phyloP scores from a whole-genome alignment of 2,113 vertebrate genomes.

The Theristicus caerulescens region DNA sequence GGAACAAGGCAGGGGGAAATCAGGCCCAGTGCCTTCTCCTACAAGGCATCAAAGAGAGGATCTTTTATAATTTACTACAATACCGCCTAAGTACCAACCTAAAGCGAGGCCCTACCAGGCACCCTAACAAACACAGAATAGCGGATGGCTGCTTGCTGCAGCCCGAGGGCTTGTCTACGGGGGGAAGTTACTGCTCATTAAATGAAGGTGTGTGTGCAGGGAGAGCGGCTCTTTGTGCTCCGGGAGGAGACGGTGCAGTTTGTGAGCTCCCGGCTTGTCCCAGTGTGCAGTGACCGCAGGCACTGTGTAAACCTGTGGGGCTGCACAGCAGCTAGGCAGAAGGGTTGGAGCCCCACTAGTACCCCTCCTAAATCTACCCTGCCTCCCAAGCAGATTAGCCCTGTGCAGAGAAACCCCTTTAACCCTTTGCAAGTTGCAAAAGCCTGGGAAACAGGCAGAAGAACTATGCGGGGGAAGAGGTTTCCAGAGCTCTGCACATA shows the following conservation, averaged over 20 bases:
- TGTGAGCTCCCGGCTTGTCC: neutral
- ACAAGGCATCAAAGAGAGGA: conserved; percentile 30
- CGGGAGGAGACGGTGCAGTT: fast-evolving
- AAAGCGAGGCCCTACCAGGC: conserved; percentile 8
- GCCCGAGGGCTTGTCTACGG: neutral
- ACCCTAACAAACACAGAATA: neutral
- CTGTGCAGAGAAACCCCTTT: neutral
- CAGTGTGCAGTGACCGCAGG: neutral
- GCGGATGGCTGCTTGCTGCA: neutral
- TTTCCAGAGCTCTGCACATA: neutral
- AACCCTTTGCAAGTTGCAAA: neutral
- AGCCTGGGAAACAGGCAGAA: neutral
- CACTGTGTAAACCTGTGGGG: neutral
- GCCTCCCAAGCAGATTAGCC: neutral
- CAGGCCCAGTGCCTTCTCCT: neutral
- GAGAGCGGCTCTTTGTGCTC: neutral
- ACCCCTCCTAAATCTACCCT: neutral
- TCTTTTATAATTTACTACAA: conserved; percentile 59
- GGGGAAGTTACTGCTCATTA: conserved; percentile 26
- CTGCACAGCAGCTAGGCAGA: neutral
- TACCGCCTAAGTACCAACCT: neutral
- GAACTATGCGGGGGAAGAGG: neutral
- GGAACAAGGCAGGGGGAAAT: neutral
- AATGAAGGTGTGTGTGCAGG: neutral
- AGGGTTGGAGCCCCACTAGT: neutral